Percentiles rank a stretch among this genome's conserved stretches.
These are phyloP conservation scores for Thripadectes ignobilis DNA, from an alignment of 2,797 vertebrate species.

Conservation along the genomic window DNA sequence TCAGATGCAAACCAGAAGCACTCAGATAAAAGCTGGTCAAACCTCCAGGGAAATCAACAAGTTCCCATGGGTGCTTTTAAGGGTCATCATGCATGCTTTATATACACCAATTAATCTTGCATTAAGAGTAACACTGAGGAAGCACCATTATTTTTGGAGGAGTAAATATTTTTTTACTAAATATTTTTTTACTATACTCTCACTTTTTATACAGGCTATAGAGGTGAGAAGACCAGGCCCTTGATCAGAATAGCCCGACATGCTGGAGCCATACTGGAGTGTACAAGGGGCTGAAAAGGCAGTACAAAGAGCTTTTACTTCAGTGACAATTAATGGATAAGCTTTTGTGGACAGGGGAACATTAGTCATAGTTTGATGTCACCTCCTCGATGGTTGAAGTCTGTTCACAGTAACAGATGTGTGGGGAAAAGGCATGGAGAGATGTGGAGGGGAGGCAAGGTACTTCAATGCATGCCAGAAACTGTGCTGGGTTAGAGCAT, in stretches of 20 bases:
- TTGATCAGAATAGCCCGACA: background rate
- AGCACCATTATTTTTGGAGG: background rate
- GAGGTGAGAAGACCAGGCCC: background rate
- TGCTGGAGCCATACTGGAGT: rapidly evolving
- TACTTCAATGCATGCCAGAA: background rate
- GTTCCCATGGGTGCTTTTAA: background rate
- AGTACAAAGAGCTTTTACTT: background rate
- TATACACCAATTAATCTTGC: background rate
- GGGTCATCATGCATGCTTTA: background rate
- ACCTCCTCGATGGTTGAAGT: background rate
- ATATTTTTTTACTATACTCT: background rate
- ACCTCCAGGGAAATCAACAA: background rate
- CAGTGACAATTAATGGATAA: background rate
- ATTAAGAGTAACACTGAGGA: background rate
- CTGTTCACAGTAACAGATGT: background rate
- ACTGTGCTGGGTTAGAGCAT: background rate
- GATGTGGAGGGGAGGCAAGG: background rate
- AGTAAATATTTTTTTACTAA: background rate
- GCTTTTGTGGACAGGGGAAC: background rate
- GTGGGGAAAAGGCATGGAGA: background rate
- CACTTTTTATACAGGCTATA: background rate
- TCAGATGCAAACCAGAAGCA: background rate
- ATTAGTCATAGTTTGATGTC: background rate
- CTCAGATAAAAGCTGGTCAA: background rate
- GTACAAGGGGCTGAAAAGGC: background rate